These are phyloP conservation scores for Sparidentex hasta DNA, from an alignment of 2,797 vertebrate genomes.

Conservation along the genomic window DNA sequence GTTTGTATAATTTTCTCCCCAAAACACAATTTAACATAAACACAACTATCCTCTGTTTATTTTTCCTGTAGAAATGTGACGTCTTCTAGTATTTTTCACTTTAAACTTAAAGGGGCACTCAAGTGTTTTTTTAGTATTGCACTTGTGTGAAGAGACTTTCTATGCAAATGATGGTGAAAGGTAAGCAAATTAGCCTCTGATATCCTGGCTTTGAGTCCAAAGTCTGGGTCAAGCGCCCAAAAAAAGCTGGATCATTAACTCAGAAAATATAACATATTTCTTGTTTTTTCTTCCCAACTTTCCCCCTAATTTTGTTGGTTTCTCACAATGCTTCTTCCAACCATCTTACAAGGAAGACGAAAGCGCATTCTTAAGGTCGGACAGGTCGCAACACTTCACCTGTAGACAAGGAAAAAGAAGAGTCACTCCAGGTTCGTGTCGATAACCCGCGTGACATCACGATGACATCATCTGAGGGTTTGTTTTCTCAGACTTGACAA, in stretches of 20 bases:
- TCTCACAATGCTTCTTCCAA: not conserved
- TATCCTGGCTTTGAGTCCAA: not conserved
- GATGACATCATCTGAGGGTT: not conserved
- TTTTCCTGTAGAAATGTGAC: not conserved
- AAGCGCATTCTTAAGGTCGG: not conserved
- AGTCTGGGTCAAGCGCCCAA: not conserved
- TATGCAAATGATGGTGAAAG: not conserved
- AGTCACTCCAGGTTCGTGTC: too few species aligned
- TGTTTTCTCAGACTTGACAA: slow-evolving; percentile 12
- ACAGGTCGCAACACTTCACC: not conserved
- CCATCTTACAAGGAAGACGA: not conserved
- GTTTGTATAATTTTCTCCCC: not conserved
- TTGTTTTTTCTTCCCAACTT: not conserved
- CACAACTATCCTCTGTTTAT: not conserved
- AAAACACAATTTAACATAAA: slow-evolving; percentile 15
- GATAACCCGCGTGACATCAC: slow-evolving; percentile 2
- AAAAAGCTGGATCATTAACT: not conserved
- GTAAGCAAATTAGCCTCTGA: too few species aligned
- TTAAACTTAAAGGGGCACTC: not conserved
- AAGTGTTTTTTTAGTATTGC: not conserved
- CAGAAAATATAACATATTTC: too few species aligned
- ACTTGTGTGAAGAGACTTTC: not conserved
- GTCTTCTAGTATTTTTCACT: not conserved
- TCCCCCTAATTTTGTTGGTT: not conserved
- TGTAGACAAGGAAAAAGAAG: too few species aligned